Conservation (phyloP, 1,140 invertebrate species). For the Oscheius sp. region DNA sequence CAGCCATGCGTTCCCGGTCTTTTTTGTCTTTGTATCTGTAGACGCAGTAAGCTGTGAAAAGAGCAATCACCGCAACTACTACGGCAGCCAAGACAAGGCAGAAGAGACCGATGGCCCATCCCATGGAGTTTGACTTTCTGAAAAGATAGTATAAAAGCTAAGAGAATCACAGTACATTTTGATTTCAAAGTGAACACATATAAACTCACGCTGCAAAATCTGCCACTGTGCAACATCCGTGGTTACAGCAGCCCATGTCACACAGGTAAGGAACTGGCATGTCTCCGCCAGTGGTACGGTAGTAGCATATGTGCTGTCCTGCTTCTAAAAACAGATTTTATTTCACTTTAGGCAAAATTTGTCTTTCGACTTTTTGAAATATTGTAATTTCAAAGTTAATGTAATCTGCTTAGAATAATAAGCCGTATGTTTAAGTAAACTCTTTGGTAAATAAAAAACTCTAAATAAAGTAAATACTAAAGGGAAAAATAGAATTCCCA, state of each 20-base stretch:
- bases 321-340: background rate
- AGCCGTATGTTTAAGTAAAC: no score
- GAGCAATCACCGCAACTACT: conserved; percentile 16
- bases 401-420: no score
- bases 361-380: background rate
- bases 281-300: conserved; percentile 10
- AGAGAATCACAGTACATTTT: background rate
- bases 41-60: conserved; percentile 5
- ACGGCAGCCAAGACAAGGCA: background rate
- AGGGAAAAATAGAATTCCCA: no score
- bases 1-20: conserved; percentile 19
- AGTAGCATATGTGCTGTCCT: conserved; percentile 30
- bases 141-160: background rate
- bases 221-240: conserved; percentile 30
- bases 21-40: conserved; percentile 20
- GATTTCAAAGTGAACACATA: background rate
- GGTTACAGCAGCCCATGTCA: conserved; percentile 27
- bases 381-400: background rate
- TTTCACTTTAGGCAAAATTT: background rate
- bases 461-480: no score
- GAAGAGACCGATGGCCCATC: conserved; percentile 11
- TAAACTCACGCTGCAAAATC: conserved; percentile 29
- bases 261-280: conserved; percentile 24
- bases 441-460: no score
- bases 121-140: conserved; percentile 5